Conservation (phyloP, 2,888 invertebrate species). For the Philereme vetulata region DNA sequence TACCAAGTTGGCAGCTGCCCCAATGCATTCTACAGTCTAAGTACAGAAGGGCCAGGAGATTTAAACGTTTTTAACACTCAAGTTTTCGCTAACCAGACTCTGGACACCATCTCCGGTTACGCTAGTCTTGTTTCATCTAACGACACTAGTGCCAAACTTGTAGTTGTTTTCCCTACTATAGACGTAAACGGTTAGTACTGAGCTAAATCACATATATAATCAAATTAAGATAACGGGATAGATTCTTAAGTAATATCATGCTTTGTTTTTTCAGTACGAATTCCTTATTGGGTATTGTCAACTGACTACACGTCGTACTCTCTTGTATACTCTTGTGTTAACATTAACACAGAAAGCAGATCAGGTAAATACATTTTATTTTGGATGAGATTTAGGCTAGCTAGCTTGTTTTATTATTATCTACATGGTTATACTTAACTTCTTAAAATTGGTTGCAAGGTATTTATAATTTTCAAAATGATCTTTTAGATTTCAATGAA, state of each 20-base stretch:
- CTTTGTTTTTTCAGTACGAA: conserved; percentile 49
- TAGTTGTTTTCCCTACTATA: conserved; percentile 84
- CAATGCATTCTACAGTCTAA: conserved; percentile 54
- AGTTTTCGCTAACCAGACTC: conserved; percentile 38
- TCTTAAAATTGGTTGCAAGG: too few relatives aligned
- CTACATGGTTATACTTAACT: too few relatives aligned
- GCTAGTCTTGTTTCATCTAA: conserved; percentile 71
- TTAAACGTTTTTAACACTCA: conserved; percentile 19
- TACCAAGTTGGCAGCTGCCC: conserved; percentile 62
- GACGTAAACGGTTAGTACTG: conserved; percentile 49
- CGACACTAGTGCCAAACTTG: conserved; percentile 80
- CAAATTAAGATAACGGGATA: background rate
- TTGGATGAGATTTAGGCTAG: too few relatives aligned
- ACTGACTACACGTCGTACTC: conserved; percentile 86
- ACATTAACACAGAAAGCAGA: conserved; percentile 49
- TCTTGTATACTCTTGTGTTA: conserved; percentile 85
- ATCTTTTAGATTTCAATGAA: background rate
- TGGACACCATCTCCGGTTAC: conserved; percentile 55
- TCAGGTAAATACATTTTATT: conserved; percentile 44
- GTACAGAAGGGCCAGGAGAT: conserved; percentile 17
- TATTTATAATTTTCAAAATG: too few relatives aligned
- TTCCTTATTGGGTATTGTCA: conserved; percentile 84
- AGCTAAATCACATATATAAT: background rate
- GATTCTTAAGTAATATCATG: background rate
- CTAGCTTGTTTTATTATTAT: too few relatives aligned